Evolutionary conservation across 2,888 invertebrate species (phyloP).

Genomic region (Phortica magna): DNA sequence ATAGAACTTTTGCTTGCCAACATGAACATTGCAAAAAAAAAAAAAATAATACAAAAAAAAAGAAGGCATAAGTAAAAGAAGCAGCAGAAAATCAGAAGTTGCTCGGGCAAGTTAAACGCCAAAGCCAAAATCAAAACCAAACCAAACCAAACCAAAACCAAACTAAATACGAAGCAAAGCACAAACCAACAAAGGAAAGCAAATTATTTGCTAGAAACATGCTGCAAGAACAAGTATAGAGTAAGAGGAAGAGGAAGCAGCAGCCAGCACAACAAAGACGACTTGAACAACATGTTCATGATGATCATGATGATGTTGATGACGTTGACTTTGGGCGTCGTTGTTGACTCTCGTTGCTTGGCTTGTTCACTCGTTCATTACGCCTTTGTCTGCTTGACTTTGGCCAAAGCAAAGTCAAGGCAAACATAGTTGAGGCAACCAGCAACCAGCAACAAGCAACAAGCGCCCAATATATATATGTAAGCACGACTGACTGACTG

Average conservation of each 20-base stretch:
- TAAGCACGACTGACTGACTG: no score
- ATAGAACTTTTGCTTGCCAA: constrained; percentile 47
- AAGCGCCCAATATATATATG: no score
- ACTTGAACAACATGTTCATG: neutral
- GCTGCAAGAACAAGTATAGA: neutral
- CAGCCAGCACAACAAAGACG: neutral
- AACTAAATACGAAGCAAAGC: constrained; percentile 16
- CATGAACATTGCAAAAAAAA: constrained; percentile 32
- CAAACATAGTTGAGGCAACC: constrained; percentile 35
- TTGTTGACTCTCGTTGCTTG: constrained; percentile 40
- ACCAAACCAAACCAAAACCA: neutral
- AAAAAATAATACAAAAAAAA: constrained; percentile 56
- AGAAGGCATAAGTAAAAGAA: constrained; percentile 33
- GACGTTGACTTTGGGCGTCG: constrained; percentile 64
- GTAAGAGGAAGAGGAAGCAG: neutral
- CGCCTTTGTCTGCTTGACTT: constrained; percentile 36
- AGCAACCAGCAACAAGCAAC: neutral
- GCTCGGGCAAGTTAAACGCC: constrained; percentile 37
- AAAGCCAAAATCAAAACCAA: constrained; percentile 25
- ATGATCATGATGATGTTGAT: constrained; percentile 42
- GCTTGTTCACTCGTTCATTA: constrained; percentile 29
- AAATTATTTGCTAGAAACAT: neutral
- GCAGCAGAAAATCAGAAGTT: constrained; percentile 34
- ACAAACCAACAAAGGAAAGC: constrained; percentile 20
- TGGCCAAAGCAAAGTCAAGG: constrained; percentile 65